Conservation (phyloP, 2,797 vertebrate species). For the Xyrichtys novacula region DNA sequence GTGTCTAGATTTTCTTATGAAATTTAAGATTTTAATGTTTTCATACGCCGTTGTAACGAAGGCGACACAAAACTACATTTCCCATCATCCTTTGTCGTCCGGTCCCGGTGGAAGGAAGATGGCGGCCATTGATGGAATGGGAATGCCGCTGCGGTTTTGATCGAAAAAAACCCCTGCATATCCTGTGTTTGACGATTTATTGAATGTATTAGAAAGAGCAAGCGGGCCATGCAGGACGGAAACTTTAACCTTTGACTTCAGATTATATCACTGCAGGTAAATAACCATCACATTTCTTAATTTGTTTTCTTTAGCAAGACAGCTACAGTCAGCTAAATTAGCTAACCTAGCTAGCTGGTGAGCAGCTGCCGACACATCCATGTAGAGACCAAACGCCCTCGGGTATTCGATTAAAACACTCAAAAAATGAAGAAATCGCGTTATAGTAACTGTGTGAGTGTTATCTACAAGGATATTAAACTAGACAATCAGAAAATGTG, state of each 20-base stretch:
- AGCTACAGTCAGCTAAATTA: constrained; percentile 49
- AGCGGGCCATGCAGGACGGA: neutral
- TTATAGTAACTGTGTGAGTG: rapidly evolving
- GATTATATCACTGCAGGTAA: constrained; percentile 54
- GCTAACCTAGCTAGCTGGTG: constrained; percentile 40
- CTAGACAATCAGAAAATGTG: too few relatives aligned
- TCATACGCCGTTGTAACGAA: neutral
- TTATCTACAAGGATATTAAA: neutral
- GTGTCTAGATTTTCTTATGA: too few relatives aligned
- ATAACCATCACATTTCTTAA: neutral
- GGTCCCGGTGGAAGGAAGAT: constrained; percentile 76
- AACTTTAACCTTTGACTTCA: neutral
- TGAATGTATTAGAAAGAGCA: neutral
- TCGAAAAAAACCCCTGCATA: constrained; percentile 30
- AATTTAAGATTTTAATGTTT: too few relatives aligned
- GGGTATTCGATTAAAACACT: rapidly evolving
- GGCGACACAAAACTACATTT: constrained; percentile 60
- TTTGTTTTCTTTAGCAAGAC: constrained; percentile 18
- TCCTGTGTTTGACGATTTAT: constrained; percentile 6
- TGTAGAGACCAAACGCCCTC: neutral
- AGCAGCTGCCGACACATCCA: constrained; percentile 9
- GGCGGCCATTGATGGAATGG: constrained; percentile 78
- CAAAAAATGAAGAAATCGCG: rapidly evolving
- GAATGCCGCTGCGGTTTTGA: constrained; percentile 71
- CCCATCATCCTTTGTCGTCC: constrained; percentile 71